Evolutionary conservation across 2,113 vertebrate species (phyloP), one percentile per base, ranked within the genome.

Genomic region (Cacatua alba): DNA sequence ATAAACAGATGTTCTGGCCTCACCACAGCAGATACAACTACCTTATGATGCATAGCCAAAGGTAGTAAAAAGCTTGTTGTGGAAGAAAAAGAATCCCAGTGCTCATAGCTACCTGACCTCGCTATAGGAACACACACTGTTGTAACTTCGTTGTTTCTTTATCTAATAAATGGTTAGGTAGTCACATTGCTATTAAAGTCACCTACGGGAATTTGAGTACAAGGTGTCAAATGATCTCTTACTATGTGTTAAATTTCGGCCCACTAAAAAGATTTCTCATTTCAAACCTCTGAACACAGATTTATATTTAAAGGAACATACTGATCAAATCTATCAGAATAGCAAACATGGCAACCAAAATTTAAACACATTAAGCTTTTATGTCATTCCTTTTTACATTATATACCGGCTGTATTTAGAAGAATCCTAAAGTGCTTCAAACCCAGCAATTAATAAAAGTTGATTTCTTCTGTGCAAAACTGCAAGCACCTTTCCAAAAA

Each of bases 381-480:
- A 72, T 21, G 65, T 52, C 67, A 70, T 88, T 96, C 86, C 18
- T 81, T 96, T 92, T 88, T 48, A 77, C 25, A 86, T 48, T 53
- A 51, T 51, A 41, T 20, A 80, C 79, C 75, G 77, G 60, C 77
- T 85, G 77, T 70, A 64, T 76, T 70, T 33, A 88, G 60, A 74
- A 92, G 49, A 71, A 76, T 72, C 92, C 75, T 95, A 82, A 97
- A 96, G 94, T 95, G 91, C 95, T 96, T 97, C 77, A 90, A 92
- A 95, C 84, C 43, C 83, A 89, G 44, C 77, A 92, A 92, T 77
- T 21, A 85, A 92, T 39, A 63, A 57, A 87, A 82, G 82, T 60
- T 33, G 41, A 71, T 92, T 94, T 95, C 10, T 91, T 64, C 63
- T 93, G 96, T 92, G 97, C 92, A 97, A 95, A 97, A 95, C 63